Conservation (phyloP, 1,140 invertebrate genomes). For the Tetraneura akinire region DNA sequence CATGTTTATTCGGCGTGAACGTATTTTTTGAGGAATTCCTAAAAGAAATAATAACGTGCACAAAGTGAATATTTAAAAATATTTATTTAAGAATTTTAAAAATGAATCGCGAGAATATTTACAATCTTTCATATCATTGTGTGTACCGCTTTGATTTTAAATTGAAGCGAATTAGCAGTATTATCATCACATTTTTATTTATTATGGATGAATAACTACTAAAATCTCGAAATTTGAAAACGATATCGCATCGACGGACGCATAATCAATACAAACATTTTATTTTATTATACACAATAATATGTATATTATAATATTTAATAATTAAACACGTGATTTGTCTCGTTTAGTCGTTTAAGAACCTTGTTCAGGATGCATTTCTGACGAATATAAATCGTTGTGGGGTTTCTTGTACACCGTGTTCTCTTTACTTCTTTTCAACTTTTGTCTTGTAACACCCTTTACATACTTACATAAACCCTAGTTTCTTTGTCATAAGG, state of each 20-base stretch:
- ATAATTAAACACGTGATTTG: neutral
- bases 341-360: neutral
- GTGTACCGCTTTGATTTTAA: too few species aligned
- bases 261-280: too few species aligned
- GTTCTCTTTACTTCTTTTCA: neutral
- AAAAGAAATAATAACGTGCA: neutral
- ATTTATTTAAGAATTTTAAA: too few species aligned
- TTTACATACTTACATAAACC: neutral
- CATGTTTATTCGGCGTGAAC: conserved; percentile 26
- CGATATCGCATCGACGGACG: too few species aligned
- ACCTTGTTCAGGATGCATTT: neutral
- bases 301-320: neutral
- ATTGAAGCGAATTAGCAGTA: too few species aligned
- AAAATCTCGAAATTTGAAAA: too few species aligned
- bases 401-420: neutral
- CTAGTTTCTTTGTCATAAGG: neutral
- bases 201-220: too few species aligned
- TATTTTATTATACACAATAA: neutral
- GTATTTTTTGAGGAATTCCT: conserved; percentile 20
- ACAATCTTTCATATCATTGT: too few species aligned
- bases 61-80: neutral
- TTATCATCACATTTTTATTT: too few species aligned
- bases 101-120: too few species aligned
- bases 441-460: neutral
- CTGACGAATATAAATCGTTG: neutral